phyloP scores from a whole-genome alignment of 2,888 invertebrate genomes.

The Itoplectis maculator region DNA sequence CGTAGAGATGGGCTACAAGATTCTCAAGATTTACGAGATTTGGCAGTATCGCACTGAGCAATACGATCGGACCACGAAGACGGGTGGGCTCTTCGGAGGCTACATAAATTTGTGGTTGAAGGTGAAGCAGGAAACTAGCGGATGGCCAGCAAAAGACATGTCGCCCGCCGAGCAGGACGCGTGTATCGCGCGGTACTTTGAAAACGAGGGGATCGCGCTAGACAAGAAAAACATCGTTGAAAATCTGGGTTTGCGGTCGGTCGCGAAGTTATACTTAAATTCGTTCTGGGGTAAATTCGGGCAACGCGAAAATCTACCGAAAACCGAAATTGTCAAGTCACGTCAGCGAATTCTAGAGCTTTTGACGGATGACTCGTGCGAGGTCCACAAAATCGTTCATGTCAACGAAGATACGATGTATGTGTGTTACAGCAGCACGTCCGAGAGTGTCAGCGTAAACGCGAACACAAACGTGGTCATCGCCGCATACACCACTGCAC shows the following conservation, averaged over 20 bases:
- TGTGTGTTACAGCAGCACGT: constrained; percentile 56
- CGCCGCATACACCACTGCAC: constrained; percentile 79
- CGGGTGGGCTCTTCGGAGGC: constrained; percentile 69
- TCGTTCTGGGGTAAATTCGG: constrained; percentile 75
- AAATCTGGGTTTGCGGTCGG: constrained; percentile 71
- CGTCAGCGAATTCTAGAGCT: constrained; percentile 56
- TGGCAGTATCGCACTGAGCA: constrained; percentile 72
- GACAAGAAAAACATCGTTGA: constrained; percentile 66
- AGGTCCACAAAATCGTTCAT: constrained; percentile 61
- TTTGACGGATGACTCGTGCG: constrained; percentile 61
- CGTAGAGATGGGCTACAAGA: constrained; percentile 69
- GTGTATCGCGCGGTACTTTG: constrained; percentile 50
- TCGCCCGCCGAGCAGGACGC: neutral
- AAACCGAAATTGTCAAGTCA: constrained; percentile 65
- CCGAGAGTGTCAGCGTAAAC: neutral
- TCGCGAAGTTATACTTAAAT: constrained; percentile 75
- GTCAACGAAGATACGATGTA: constrained; percentile 68
- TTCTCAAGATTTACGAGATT: constrained; percentile 55
- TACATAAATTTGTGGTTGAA: constrained; percentile 75
- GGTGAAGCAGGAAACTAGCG: constrained; percentile 73
- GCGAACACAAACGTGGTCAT: constrained; percentile 74
- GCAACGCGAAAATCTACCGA: constrained; percentile 22
- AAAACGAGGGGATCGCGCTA: constrained; percentile 69
- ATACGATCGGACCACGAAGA: constrained; percentile 53
- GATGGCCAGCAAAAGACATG: constrained; percentile 68